These are phyloP conservation scores for Caloenas nicobarica DNA, from an alignment of 2,113 vertebrate genomes.

Conservation along the genomic window DNA sequence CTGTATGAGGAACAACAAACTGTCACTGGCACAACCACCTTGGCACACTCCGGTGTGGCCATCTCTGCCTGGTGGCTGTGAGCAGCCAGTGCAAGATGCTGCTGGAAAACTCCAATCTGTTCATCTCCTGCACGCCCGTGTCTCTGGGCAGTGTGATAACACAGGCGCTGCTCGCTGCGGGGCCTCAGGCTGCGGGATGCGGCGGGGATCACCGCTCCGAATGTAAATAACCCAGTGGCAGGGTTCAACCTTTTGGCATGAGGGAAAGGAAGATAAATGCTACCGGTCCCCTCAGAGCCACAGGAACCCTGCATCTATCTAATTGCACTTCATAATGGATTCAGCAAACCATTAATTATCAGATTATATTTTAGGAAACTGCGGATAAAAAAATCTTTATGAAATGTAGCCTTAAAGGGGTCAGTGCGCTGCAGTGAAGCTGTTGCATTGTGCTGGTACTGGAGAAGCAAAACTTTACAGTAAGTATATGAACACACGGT, in stretches of 20 bases:
- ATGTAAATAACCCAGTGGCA: neutral
- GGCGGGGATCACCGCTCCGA: neutral
- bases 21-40: neutral
- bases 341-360: slow-evolving; percentile 74
- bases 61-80: neutral
- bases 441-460: neutral
- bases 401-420: slow-evolving; percentile 40
- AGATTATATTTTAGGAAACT: slow-evolving; percentile 66
- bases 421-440: neutral
- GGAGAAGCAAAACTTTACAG: neutral
- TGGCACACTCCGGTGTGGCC: accelerated
- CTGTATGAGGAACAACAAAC: neutral
- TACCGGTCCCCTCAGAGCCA: slow-evolving; percentile 38
- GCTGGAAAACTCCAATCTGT: neutral
- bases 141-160: neutral
- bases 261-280: slow-evolving; percentile 67
- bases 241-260: slow-evolving; percentile 9
- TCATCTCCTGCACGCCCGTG: accelerated
- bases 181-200: neutral
- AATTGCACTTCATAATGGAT: slow-evolving; percentile 72
- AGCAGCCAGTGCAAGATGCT: neutral
- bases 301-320: slow-evolving; percentile 58
- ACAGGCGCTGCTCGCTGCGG: accelerated
- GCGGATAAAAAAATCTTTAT: slow-evolving; percentile 41
- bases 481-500: neutral